Evolutionary conservation across 2,113 vertebrate species (phyloP), one percentile per base, ranked within the genome.

Genomic region (Brachyistius frenatus): DNA sequence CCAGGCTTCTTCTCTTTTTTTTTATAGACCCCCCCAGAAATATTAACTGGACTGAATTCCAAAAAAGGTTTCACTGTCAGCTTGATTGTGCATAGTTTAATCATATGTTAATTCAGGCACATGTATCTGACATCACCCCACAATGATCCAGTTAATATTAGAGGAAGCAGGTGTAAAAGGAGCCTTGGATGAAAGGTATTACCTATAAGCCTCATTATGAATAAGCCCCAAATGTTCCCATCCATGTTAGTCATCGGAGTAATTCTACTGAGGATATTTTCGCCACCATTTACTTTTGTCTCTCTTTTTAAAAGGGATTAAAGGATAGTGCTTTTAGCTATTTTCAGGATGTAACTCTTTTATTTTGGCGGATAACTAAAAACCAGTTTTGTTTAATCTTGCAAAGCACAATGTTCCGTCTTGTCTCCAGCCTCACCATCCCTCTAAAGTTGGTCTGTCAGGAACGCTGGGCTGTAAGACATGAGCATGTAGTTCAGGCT

Each of bases 181-280:
- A 75, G 61, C 63, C 44, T 66, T 61, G 66, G 78, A 80, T 86
- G 82, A 88, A 85, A 75, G 62, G 76, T 68, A 89, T 78, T 85
- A 85, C 71, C 76, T 55, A 3, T 88, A 86, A 91, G 84, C 73
- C 80, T 80, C 54, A 74, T 80, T 85, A 85, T 76, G 80, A 70
- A 79, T 81, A 85, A 89, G 61, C 74, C 66, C 75, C 84, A 23
- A 68, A 81, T 84, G 79, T 83, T 85, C 70, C 80, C 64, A 68
- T 75, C 74, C 36, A 72, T 64, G 71, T 85, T 86, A 77, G 75
- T 85, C 83, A 87, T 54, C 60, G 56, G 55, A 70, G 66, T 80
- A 60, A 85, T 84, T 86, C 76, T 74, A 1, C 66, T 5, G 73
- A 72, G 66, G 39, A 66, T 73, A 49, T 76, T 80, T 78, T 79